These are phyloP conservation scores for Hydrotaea diabolus DNA, from an alignment of 2,888 invertebrate genomes.

Conservation along the genomic window DNA sequence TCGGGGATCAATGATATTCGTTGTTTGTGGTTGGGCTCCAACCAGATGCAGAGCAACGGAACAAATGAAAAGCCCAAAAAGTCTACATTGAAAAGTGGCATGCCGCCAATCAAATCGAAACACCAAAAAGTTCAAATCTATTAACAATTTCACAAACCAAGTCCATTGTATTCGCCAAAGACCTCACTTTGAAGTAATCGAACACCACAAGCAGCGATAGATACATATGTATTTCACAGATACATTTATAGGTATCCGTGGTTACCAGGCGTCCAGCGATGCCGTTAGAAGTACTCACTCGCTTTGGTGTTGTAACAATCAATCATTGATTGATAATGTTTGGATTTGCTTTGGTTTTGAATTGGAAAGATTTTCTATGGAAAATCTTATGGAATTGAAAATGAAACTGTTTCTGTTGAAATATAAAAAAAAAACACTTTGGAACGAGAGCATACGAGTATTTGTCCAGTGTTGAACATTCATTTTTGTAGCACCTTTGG, in stretches of 20 bases:
- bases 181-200: neutral
- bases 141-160: constrained; percentile 19
- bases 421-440: neutral
- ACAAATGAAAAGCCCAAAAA: neutral
- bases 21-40: neutral
- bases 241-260: no score
- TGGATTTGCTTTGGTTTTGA: neutral
- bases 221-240: no score
- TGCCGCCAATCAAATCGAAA: constrained; percentile 34
- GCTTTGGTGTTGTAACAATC: constrained; percentile 8
- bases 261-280: neutral
- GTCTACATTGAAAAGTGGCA: constrained; percentile 19
- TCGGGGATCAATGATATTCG: constrained; percentile 20
- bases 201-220: neutral
- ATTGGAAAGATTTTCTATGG: no score
- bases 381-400: neutral
- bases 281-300: neutral
- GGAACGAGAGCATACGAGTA: neutral
- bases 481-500: neutral
- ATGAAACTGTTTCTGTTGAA: neutral
- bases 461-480: neutral
- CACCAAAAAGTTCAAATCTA: constrained; percentile 46
- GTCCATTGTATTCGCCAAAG: constrained; percentile 19
- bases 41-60: neutral
- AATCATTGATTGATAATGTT: constrained; percentile 22